Evolutionary conservation across 2,113 vertebrate species (phyloP).

Genomic region (Stomatorhinus ivindoensis): DNA sequence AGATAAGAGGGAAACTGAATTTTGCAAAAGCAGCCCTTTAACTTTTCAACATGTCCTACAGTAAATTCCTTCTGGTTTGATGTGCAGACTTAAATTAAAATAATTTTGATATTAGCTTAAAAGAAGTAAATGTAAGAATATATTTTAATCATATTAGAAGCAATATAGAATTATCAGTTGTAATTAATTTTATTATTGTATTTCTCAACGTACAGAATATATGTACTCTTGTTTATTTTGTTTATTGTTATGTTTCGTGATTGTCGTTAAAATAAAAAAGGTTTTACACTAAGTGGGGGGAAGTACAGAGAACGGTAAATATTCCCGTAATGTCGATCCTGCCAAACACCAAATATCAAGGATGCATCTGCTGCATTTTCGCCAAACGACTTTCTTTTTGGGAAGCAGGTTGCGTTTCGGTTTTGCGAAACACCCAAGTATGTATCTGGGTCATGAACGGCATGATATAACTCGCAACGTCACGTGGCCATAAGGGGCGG

Average conservation of each 20-base stretch:
- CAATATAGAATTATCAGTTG: neutral
- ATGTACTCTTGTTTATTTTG: neutral
- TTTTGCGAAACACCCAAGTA: neutral
- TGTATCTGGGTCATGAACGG: neutral
- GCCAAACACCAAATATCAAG: neutral
- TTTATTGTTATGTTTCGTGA: no score
- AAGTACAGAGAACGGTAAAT: neutral
- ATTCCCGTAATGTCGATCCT: neutral
- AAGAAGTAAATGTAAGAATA: neutral
- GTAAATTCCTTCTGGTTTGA: neutral
- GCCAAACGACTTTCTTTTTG: neutral
- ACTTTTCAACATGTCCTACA: neutral
- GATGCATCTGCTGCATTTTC: neutral
- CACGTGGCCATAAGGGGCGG: neutral
- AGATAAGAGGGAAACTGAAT: neutral
- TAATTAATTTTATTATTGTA: neutral
- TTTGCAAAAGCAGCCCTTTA: neutral
- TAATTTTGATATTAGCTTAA: neutral
- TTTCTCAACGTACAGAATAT: neutral
- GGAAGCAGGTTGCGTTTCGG: neutral
- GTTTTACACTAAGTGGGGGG: no score
- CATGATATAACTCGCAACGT: neutral
- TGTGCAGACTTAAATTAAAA: neutral
- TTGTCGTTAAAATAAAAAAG: no score
- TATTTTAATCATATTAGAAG: neutral